Evolutionary conservation across 30 jellyfish, hydroid and myxozoan species (phyloP).

Genomic region (Mastigias papua): DNA sequence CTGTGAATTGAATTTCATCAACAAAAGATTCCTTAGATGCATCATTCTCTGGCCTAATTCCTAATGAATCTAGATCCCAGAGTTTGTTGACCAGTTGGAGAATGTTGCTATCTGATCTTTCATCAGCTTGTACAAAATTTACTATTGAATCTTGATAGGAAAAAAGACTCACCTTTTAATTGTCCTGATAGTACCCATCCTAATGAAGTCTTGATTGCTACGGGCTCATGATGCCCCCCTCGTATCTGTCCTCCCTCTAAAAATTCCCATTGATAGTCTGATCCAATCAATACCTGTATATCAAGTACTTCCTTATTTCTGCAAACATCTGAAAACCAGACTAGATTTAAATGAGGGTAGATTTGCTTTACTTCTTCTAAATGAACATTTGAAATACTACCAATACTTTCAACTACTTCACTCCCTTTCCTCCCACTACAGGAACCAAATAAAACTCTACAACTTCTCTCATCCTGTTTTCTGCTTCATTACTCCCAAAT

Average conservation of each 20-base stretch:
- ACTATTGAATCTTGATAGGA: not conserved
- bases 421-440: too few species aligned
- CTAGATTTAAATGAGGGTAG: too few species aligned
- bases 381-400: constrained; percentile 21
- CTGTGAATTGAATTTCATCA: constrained; percentile 31
- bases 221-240: constrained; percentile 44
- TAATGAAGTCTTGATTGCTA: constrained; percentile 1
- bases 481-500: too few species aligned
- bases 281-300: not conserved
- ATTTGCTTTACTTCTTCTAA: not conserved
- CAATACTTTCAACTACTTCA: too few species aligned
- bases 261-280: constrained; percentile 3
- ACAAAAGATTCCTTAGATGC: not conserved
- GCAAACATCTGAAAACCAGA: too few species aligned
- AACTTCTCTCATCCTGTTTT: too few species aligned
- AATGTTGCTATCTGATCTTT: not conserved
- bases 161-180: not conserved
- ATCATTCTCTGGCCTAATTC: constrained; percentile 27
- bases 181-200: constrained; percentile 24
- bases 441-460: too few species aligned
- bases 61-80: constrained; percentile 39
- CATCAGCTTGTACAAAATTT: constrained; percentile 1
- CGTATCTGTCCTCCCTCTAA: not conserved
- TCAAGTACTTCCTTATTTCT: not conserved
- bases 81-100: constrained; percentile 2